phyloP scores from a whole-genome alignment of 2,113 vertebrate species.

The Hyperopisus bebe region DNA sequence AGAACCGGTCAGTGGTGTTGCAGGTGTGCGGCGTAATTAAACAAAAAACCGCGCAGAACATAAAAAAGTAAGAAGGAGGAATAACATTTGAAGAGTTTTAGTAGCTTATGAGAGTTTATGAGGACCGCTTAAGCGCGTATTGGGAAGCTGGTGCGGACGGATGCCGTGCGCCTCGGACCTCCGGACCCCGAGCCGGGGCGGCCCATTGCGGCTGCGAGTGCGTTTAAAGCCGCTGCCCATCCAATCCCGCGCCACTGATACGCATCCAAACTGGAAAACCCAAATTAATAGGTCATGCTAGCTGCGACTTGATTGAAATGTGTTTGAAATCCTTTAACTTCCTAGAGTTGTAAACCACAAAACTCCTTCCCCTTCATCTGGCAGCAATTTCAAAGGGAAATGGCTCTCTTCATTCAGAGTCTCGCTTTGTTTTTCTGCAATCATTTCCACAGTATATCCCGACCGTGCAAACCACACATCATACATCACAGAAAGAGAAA shows the following conservation, averaged over 20 bases:
- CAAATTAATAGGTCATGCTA: constrained; percentile 40
- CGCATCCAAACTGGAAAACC: constrained; percentile 25
- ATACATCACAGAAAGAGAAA: constrained; percentile 20
- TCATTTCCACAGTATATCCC: constrained; percentile 15
- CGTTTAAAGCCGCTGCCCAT: constrained; percentile 30
- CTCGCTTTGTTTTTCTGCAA: constrained; percentile 37
- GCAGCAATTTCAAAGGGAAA: constrained; percentile 53
- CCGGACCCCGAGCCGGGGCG: constrained; percentile 7
- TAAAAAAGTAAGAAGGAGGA: background rate
- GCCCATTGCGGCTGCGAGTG: background rate
- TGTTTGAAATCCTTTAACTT: constrained; percentile 55
- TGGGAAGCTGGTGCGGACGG: background rate
- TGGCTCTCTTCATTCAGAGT: constrained; percentile 37
- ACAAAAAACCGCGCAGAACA: background rate
- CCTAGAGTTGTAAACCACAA: constrained; percentile 57
- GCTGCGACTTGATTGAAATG: constrained; percentile 51
- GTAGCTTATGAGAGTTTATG: background rate
- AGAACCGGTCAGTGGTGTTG: background rate
- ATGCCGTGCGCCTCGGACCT: constrained; percentile 32
- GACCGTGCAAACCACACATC: constrained; percentile 22
- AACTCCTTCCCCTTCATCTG: constrained; percentile 41
- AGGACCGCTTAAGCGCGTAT: background rate
- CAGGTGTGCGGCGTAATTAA: background rate
- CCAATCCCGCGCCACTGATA: constrained; percentile 19
- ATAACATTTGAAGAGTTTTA: background rate